Base-by-base conservation (phyloP, 1,140 invertebrate species). In the Zaprionus inermis region DNA sequence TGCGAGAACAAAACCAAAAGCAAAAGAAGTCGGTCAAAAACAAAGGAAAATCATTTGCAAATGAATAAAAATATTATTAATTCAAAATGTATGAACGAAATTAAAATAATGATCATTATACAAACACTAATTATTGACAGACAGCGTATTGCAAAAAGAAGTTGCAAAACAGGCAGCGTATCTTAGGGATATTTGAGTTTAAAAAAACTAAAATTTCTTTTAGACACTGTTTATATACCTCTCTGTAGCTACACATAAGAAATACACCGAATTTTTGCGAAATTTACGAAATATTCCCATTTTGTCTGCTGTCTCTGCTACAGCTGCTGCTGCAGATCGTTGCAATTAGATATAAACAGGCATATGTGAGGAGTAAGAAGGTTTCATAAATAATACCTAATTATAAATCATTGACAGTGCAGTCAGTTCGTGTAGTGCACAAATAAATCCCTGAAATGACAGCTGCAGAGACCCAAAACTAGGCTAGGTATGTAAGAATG, bases 41-140 rank as follows among this genome's bases (percentile, higher is more conserved):
- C 11, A 24, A 51, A 46, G 38, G 57, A 41, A 44, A 20, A n/a
- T 14, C 18, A 38, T 46, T 30, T 24, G 30, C 49, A 75, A 80
- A 71, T 63, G 57, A 76, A 80, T 76, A 72, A 70, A 83, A 79
- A 63, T 77, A 38, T 70, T 79, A 77, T 79, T 79, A 67, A 77
- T 61, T 56, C 68, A 64, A 77, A 56, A 49, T 44, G 38, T 44
- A 9, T 28, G 24, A 16, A 16, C 38, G 52, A 76, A 72, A 79
- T 82, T 41, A 49, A 66, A 55, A 66, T 60, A 58, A 82, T 72
- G 49, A 83, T 69, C 66, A 82, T 78, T 78, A 61, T 16, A n/a
- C 38, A 9, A 44, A 44, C n/a, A n/a, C n/a, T 6, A 44, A 44
- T n/a, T 44, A 44, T 16, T n/a, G n/a, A 38, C 36, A 14, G 12